Evolutionary conservation across 2,888 invertebrate species (phyloP), one percentile per base, ranked within the genome.

Genomic region (Tuberolachnus salignus): DNA sequence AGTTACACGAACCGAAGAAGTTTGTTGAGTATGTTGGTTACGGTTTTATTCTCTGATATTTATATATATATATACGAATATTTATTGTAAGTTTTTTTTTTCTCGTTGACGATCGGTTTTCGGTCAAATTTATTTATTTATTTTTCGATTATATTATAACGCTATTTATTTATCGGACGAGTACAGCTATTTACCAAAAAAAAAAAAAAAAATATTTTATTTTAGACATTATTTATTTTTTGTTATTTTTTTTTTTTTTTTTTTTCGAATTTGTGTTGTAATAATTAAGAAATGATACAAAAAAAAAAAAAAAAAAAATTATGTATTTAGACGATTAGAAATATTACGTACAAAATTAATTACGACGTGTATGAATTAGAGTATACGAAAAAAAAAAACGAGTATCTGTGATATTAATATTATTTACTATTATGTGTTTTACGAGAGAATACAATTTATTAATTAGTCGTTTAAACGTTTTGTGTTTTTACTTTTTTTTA

Each of bases 121-220:
- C n/a, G 51, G 26, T 26, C n/a, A 1, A 11, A 26, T 34, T n/a
- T n/a, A 26, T n/a, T 16, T 66, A 66, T 42, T 63, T 42, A 23
- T 66, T 21, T n/a, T n/a, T n/a, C n/a, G n/a, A n/a, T n/a, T n/a
- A n/a, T n/a, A 49, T 42, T 34, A 34, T 34, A 34, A 4, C 34
- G 34, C 34, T 34, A 34, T 34, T 34, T 55, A 19, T 49, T 1
- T 49, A 46, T 16, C n/a, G 51, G 34, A 63, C 42, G 51, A 53
- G 11, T 73, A 51, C 73, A 53, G 73, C 73, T 73, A 51, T 63
- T 63, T 73, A 73, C 73, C 73, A 73, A 73, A 72, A 57, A 53
- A 53, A n/a, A 44, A 16, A 21, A 21, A 53, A 69, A 51, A 51
- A 34, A 3, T 4, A 34, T 34, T 34, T 34, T 67, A 26, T 10